Evolutionary conservation across 2,797 vertebrate genomes (phyloP).

Genomic region (Vultur gryphus): DNA sequence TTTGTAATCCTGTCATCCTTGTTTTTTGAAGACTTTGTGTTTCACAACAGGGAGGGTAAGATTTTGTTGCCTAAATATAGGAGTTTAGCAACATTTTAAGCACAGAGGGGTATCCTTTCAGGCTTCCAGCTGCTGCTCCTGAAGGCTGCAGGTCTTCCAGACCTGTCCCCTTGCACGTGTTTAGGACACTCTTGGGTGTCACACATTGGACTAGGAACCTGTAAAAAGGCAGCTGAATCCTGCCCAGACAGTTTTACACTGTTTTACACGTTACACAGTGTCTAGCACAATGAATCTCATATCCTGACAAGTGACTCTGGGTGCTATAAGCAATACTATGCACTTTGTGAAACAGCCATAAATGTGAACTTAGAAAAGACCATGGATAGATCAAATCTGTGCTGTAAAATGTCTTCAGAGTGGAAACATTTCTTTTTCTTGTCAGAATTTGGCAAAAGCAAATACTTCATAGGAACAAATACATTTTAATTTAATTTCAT

Average conservation of each 20-base stretch:
- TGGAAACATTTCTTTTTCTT: neutral
- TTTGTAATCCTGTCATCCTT: neutral
- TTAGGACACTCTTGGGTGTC: neutral
- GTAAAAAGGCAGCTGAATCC: neutral
- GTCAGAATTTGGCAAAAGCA: neutral
- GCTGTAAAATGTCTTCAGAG: neutral
- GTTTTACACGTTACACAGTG: neutral
- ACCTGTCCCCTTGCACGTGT: neutral
- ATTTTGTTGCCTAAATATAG: neutral
- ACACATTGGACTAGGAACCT: neutral
- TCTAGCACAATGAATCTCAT: neutral
- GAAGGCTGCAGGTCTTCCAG: neutral
- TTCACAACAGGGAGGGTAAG: neutral
- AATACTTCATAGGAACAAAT: neutral
- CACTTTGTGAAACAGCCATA: neutral
- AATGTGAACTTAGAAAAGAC: neutral
- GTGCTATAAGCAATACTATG: neutral
- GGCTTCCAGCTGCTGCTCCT: neutral
- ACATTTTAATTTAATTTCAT: neutral
- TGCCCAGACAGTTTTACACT: neutral
- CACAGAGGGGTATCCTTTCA: neutral
- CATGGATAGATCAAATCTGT: neutral
- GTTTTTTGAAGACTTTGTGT: neutral
- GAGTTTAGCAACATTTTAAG: neutral
- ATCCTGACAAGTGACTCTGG: neutral